phyloP scores from a whole-genome alignment of 35 echinoderm and acorn worm species.

The Acanthaster planci region DNA sequence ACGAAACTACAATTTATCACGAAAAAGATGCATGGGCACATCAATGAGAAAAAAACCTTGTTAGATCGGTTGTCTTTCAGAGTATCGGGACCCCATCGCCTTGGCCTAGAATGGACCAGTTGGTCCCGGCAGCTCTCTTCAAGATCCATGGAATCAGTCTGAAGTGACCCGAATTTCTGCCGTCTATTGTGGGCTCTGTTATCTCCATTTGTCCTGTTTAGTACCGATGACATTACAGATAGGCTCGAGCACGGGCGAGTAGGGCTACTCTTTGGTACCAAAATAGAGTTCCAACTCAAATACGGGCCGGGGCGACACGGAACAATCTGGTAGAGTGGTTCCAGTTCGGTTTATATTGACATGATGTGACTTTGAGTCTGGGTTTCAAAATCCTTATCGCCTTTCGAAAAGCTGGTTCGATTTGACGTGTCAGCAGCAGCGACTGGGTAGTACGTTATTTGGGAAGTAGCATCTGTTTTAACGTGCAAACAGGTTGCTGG shows the following conservation, averaged over 20 bases:
- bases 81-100: neutral
- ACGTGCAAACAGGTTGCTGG: too few relatives aligned
- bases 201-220: neutral
- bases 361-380: too few relatives aligned
- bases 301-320: neutral
- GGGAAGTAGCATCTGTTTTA: too few relatives aligned
- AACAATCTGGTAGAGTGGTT: neutral
- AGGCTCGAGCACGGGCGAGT: too few relatives aligned
- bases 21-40: neutral
- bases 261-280: too few relatives aligned
- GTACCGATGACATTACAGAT: neutral
- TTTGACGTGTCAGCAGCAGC: too few relatives aligned
- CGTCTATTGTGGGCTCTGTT: neutral
- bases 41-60: neutral
- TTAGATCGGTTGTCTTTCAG: neutral
- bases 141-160: neutral
- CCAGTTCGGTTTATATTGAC: too few relatives aligned
- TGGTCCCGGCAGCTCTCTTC: neutral
- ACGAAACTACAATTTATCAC: neutral
- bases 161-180: neutral
- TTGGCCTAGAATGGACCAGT: neutral
- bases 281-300: neutral
- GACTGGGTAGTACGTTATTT: too few relatives aligned
- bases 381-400: too few relatives aligned
- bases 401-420: too few relatives aligned